Evolutionary conservation across 2,888 invertebrate species (phyloP), one percentile per base, ranked within the genome.

Genomic region (Coelinius sp.): DNA sequence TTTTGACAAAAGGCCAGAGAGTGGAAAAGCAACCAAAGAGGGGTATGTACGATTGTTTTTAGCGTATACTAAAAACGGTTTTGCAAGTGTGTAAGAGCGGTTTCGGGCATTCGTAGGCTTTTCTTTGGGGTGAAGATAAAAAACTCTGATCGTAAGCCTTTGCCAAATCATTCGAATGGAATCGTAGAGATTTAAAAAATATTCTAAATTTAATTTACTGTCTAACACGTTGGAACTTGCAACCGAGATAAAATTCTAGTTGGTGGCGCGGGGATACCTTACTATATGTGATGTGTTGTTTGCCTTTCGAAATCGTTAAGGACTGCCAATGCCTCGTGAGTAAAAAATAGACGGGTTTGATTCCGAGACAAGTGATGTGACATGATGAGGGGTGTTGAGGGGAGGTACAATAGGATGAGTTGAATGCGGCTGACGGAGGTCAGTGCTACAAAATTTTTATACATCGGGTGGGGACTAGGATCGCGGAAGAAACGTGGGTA

Each of bases 141-240:
- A 67, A 49, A 49, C 14, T 41, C 22, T 38, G 17, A 41, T 25
- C 7, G 44, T 25, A 14, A 31, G 14, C 14, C 14, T 17, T 59
- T 86, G 87, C 87, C 87, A 87, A 87, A 86, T 86, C 83, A 86
- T 84, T 78, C 86, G 81, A 83, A 79, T 82, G 86, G 87, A 87
- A 87, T 87, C 81, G 84, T 82, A 86, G 83, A 87, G 87, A 87
- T 87, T 87, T 86, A 86, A 87, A 87, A 87, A 87, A 85, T 87
- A 87, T 87, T 87, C 87, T 87, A 87, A 87, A 86, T 87, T 87
- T 86, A 87, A 86, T 87, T 85, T 81, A 77, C 74, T 71, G 77
- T 77, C 77, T 73, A 70, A 70, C 73, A 62, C 76, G 76, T 77
- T 77, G 78, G 77, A 75, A 59, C 44, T 56, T 41, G 41, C 41